These are phyloP conservation scores for Monodelphis domestica DNA, from an alignment of 2,797 vertebrate species.

Conservation along the genomic window DNA sequence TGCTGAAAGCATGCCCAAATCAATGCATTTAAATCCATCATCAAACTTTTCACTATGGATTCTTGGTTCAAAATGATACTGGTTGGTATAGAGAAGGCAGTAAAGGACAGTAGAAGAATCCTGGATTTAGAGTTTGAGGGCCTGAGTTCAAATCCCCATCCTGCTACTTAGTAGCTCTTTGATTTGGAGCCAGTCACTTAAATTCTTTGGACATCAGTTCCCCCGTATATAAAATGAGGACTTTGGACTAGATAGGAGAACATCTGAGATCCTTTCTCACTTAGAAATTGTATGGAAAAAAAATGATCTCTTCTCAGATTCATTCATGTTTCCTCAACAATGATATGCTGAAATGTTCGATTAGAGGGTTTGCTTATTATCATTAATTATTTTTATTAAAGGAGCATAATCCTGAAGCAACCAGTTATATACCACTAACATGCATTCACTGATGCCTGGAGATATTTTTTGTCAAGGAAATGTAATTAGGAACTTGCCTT, in stretches of 20 bases:
- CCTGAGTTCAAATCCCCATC: neutral
- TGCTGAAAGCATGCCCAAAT: neutral
- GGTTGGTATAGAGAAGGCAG: neutral
- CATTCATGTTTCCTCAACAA: slow-evolving; percentile 12
- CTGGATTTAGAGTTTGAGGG: neutral
- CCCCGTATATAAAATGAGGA: neutral
- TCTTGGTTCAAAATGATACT: neutral
- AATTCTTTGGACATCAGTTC: neutral
- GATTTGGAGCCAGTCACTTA: neutral
- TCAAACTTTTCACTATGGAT: neutral
- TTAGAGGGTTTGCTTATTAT: slow-evolving; percentile 2
- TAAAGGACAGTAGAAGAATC: neutral
- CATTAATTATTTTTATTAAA: neutral
- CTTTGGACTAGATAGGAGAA: neutral
- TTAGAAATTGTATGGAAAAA: neutral
- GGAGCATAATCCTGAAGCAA: slow-evolving; percentile 32
- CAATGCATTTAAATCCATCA: neutral
- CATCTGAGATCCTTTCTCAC: neutral
- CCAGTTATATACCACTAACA: neutral
- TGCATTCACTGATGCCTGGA: accelerated
- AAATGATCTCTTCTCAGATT: neutral
- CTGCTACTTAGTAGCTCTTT: neutral
- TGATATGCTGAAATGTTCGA: slow-evolving; percentile 17
- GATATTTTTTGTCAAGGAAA: slow-evolving; percentile 39
- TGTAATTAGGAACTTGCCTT: neutral